phyloP scores from a whole-genome alignment of 2,888 invertebrate species.

The Octonoba sinensis region DNA sequence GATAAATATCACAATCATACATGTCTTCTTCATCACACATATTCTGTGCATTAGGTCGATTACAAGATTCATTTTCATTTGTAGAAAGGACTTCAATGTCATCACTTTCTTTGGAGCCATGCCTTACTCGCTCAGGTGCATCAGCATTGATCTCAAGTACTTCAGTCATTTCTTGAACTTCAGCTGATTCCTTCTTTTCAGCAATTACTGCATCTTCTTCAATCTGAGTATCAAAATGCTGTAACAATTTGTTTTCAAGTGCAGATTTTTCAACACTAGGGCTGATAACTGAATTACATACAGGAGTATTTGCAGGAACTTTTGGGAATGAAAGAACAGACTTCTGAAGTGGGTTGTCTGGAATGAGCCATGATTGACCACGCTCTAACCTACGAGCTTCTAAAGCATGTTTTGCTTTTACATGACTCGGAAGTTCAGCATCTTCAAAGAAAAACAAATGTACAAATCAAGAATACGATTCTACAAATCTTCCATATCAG shows the following conservation, averaged over 20 bases:
- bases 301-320: constrained; percentile 46
- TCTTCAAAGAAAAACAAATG: constrained; percentile 5
- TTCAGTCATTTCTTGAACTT: constrained; percentile 15
- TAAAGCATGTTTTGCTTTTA: constrained; percentile 17
- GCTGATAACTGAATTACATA: background rate
- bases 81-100: constrained; percentile 46
- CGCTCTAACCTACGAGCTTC: constrained; percentile 41
- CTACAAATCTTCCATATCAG: no score
- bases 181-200: background rate
- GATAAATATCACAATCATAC: constrained; percentile 49
- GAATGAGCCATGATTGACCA: constrained; percentile 51
- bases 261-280: background rate
- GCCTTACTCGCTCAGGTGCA: background rate
- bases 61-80: constrained; percentile 1
- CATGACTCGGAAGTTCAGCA: constrained; percentile 30
- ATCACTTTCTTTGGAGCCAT: constrained; percentile 35
- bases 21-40: constrained; percentile 17
- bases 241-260: background rate
- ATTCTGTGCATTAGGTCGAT: background rate
- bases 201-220: no score
- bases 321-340: constrained; percentile 15
- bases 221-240: no score
- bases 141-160: constrained; percentile 3
- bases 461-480: background rate
- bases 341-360: constrained; percentile 23